A percentile compares a stretch with the other conserved stretches of the same genome.
These are phyloP conservation scores for Myocastor coypus DNA, from an alignment of 2,113 vertebrate genomes.

Conservation along the genomic window DNA sequence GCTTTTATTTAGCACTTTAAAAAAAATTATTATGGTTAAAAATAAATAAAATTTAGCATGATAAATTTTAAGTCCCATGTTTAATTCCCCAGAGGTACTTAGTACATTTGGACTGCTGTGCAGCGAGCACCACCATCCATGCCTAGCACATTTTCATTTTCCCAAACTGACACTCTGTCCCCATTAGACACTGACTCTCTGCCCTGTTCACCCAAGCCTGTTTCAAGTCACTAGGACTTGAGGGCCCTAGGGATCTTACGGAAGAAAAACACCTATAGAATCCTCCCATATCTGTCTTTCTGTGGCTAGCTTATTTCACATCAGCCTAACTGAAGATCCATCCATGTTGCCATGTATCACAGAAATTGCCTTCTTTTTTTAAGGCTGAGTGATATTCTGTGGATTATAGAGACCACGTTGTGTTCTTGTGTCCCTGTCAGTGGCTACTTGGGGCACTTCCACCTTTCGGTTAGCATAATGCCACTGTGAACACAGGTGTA, in stretches of 20 bases:
- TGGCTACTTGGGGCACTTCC: rapidly evolving
- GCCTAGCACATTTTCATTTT: neutral
- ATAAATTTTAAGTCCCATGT: neutral
- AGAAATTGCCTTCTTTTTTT: neutral
- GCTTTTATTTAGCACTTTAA: too few relatives aligned
- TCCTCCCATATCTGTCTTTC: rapidly evolving
- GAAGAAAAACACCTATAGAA: too few relatives aligned
- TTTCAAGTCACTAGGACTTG: neutral
- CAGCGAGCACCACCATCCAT: neutral
- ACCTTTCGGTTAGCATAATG: rapidly evolving
- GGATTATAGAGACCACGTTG: rapidly evolving
- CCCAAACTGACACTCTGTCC: neutral
- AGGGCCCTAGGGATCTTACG: rapidly evolving
- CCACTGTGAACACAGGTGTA: rapidly evolving
- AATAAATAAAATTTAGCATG: neutral
- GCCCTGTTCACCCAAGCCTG: neutral
- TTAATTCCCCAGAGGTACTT: neutral
- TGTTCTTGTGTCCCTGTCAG: rapidly evolving
- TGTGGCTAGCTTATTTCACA: neutral
- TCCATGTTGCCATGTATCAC: rapidly evolving
- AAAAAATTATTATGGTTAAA: neutral
- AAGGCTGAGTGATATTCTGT: neutral
- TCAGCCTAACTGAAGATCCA: neutral
- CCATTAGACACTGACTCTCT: neutral
- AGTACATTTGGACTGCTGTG: rapidly evolving